phyloP scores from a whole-genome alignment of 2,113 vertebrate genomes.

The Heterotis niloticus region DNA sequence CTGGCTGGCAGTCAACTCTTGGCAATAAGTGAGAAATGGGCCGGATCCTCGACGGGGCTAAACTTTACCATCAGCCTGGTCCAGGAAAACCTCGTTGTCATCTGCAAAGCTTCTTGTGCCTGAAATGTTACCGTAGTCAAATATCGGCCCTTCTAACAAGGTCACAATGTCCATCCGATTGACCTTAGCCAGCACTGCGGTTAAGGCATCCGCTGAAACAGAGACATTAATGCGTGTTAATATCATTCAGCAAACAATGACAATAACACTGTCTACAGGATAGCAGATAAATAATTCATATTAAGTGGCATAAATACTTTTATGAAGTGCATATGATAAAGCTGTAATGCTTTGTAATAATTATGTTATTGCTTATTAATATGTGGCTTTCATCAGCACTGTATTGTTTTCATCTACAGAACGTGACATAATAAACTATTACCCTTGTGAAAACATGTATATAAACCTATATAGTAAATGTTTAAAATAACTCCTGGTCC shows the following conservation, averaged over 20 bases:
- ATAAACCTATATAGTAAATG: too few relatives aligned
- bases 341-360: too few relatives aligned
- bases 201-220: conserved; percentile 92
- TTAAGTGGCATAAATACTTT: neutral
- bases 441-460: too few relatives aligned
- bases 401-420: too few relatives aligned
- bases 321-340: neutral
- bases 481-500: too few relatives aligned
- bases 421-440: too few relatives aligned
- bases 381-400: too few relatives aligned
- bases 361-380: too few relatives aligned
- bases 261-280: neutral
- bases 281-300: neutral
- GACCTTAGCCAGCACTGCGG: conserved; percentile 94
- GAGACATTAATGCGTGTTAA: neutral
- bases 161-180: conserved; percentile 99
- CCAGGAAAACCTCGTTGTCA: conserved; percentile 93
- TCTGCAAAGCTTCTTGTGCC: conserved; percentile 99
- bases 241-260: neutral
- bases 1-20: conserved; percentile 35
- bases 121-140: conserved; percentile 99
- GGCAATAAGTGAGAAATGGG: conserved; percentile 57
- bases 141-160: conserved; percentile 99
- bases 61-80: conserved; percentile 96
- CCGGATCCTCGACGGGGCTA: conserved; percentile 72